Evolutionary conservation across 2,888 invertebrate species (phyloP).

Genomic region (Venustoraphidia nigricollis): DNA sequence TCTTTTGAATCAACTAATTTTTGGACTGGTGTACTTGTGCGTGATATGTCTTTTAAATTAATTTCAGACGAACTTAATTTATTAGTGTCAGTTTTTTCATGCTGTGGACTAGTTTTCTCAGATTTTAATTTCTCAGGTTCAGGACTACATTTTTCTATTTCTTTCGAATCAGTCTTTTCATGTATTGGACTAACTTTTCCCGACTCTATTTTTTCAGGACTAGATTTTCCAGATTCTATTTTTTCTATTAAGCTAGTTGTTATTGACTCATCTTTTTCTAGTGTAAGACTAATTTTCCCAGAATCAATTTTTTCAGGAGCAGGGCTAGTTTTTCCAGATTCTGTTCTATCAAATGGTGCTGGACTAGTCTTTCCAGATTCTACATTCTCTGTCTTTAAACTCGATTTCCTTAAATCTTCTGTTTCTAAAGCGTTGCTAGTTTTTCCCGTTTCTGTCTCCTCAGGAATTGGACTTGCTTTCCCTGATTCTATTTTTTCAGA

Average conservation of each 20-base stretch:
- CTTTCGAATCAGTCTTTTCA: not conserved
- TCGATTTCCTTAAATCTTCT: conserved; percentile 6
- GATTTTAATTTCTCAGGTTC: conserved; percentile 1
- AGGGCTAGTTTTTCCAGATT: conserved; percentile 5
- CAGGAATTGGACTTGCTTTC: not conserved
- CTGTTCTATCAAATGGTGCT: not conserved
- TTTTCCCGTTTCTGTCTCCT: not conserved
- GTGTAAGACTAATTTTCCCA: conserved; percentile 1
- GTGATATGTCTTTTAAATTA: too few species aligned
- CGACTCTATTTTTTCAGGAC: not conserved
- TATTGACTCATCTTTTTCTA: conserved; percentile 4
- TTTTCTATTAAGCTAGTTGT: conserved; percentile 16
- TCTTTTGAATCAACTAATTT: too few species aligned
- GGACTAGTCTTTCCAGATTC: not conserved
- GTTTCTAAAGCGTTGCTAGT: conserved; percentile 1
- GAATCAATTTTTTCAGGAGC: conserved; percentile 2
- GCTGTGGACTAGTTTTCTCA: conserved; percentile 2
- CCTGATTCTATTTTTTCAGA: not conserved
- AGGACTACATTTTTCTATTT: conserved; percentile 2
- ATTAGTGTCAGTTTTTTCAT: conserved; percentile 2
- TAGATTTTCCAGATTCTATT: conserved; percentile 21
- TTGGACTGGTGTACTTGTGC: too few species aligned
- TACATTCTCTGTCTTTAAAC: not conserved
- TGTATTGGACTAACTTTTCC: not conserved
- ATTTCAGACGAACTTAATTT: not conserved